A percentile compares a stretch with the other conserved stretches of the same genome.
Evolutionary conservation across 2,888 invertebrate species (phyloP).

Genomic region (Athalia cordata): DNA sequence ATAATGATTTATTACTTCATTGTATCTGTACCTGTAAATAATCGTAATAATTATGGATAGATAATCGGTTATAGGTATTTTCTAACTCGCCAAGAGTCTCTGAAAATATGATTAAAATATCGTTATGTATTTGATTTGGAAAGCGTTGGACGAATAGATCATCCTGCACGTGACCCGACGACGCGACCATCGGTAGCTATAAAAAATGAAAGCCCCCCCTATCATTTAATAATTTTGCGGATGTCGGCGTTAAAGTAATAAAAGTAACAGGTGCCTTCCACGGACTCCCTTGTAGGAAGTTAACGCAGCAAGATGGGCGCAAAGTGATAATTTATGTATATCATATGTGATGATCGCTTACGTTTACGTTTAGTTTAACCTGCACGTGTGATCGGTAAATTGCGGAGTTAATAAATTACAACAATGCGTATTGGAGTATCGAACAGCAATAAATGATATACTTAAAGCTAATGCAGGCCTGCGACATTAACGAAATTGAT

Average conservation of each 20-base stretch:
- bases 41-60: no score
- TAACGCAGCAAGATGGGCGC: slow-evolving; percentile 7
- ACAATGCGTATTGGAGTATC: neutral
- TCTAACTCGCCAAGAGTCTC: no score
- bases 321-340: slow-evolving; percentile 13
- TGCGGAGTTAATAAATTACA: neutral
- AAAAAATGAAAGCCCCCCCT: neutral
- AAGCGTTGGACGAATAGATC: neutral
- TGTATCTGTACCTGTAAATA: no score
- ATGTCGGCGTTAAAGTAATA: slow-evolving; percentile 30
- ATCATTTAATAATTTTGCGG: slow-evolving; percentile 31
- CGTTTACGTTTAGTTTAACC: neutral
- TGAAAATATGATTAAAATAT: no score
- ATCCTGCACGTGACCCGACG: neutral
- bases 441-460: neutral
- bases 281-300: slow-evolving; percentile 17
- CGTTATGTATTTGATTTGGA: neutral
- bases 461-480: neutral
- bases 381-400: no score
- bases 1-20: no score
- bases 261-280: slow-evolving; percentile 30
- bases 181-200: slow-evolving; percentile 16
- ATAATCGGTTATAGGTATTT: no score
- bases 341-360: neutral
- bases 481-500: slow-evolving; percentile 25